Percentiles rank a stretch among this genome's conserved stretches.
Conservation (phyloP, 2,797 vertebrate genomes). For the Micropoecilia bifurca region DNA sequence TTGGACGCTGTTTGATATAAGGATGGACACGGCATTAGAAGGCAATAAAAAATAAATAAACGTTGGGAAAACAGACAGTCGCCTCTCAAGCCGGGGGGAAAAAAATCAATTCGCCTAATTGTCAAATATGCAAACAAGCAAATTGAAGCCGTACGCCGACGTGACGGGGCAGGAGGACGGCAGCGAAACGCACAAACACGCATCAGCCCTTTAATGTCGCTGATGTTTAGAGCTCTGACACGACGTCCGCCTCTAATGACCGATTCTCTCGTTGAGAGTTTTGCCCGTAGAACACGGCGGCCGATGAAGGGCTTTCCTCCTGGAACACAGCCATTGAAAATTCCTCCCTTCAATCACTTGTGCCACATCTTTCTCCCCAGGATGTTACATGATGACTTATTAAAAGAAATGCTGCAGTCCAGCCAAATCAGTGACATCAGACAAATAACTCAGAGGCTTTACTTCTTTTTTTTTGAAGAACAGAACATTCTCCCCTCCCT, state of each 20-base stretch:
- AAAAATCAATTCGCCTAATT: conserved; percentile 84
- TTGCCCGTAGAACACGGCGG: conserved; percentile 63
- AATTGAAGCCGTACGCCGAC: conserved; percentile 65
- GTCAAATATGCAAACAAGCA: conserved; percentile 84
- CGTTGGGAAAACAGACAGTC: conserved; percentile 67
- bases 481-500: conserved; percentile 39
- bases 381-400: conserved; percentile 26
- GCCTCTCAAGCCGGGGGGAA: conserved; percentile 42
- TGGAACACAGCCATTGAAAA: conserved; percentile 51
- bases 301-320: conserved; percentile 59
- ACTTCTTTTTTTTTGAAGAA: conserved; percentile 24
- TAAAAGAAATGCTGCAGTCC: conserved; percentile 38
- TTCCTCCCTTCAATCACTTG: conserved; percentile 70
- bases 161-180: conserved; percentile 33
- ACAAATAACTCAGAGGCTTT: conserved; percentile 57
- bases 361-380: conserved; percentile 36
- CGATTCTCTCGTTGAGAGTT: conserved; percentile 75
- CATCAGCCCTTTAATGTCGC: conserved; percentile 74
- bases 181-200: conserved; percentile 35
- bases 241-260: conserved; percentile 74
- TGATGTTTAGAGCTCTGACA: conserved; percentile 75
- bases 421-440: conserved; percentile 45
- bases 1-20: conserved; percentile 75
- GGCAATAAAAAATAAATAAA: conserved; percentile 31
- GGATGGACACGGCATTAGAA: conserved; percentile 71